Percentiles rank a stretch among this genome's conserved stretches.
Conservation (phyloP, 2,888 invertebrate genomes). For the Papilio demoleus region DNA sequence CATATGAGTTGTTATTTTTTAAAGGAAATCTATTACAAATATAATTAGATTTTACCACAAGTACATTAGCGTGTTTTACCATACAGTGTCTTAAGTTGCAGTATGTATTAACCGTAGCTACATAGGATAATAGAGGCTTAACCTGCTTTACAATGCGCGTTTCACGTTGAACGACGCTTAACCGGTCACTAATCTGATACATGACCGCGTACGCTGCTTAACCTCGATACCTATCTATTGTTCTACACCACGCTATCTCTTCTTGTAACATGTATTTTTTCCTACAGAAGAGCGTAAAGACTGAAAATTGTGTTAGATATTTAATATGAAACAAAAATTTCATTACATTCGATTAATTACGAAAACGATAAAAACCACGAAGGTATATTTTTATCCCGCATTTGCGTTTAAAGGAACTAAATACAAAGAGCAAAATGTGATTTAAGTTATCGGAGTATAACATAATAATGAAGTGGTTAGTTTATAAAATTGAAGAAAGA, state of each 20-base stretch:
- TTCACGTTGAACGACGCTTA: slow-evolving; percentile 5
- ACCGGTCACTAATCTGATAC: slow-evolving; percentile 13
- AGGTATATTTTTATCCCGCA: not conserved
- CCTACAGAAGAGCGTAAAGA: too few species aligned
- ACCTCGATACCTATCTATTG: slow-evolving; percentile 4
- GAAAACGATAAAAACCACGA: not conserved
- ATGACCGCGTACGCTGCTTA: slow-evolving; percentile 9
- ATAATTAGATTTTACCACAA: too few species aligned
- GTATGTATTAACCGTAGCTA: slow-evolving; percentile 1
- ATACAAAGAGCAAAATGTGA: not conserved
- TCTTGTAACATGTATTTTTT: not conserved
- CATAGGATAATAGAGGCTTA: slow-evolving; percentile 5
- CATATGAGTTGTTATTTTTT: too few species aligned
- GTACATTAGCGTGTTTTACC: too few species aligned
- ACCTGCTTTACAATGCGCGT: slow-evolving; percentile 8
- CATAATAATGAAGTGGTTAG: not conserved
- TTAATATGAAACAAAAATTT: too few species aligned
- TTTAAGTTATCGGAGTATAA: not conserved
- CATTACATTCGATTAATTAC: too few species aligned
- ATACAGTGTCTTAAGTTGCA: not conserved
- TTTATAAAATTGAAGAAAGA: not conserved
- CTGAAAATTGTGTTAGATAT: too few species aligned
- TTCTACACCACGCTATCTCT: not conserved
- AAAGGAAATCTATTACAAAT: too few species aligned
- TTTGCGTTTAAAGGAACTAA: not conserved